Conservation (phyloP, 2,113 vertebrate genomes). For the Tyto alba region DNA sequence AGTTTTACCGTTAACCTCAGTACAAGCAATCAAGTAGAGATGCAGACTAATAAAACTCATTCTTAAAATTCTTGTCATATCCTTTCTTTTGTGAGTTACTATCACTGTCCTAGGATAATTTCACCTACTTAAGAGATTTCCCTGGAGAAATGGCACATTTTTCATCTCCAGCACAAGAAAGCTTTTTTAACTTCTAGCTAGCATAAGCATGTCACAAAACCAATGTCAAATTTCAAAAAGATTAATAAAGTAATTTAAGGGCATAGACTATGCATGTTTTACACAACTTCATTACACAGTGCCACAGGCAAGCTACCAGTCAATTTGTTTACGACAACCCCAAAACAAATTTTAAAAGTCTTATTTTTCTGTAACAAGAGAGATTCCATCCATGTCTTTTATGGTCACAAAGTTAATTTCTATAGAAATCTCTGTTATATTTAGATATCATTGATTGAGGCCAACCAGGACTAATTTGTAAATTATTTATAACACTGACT, state of each 20-base stretch:
- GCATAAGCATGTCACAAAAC: neutral
- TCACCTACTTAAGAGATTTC: constrained; percentile 18
- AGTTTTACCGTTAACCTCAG: neutral
- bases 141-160: neutral
- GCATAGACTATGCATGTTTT: neutral
- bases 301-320: neutral
- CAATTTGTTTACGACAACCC: neutral
- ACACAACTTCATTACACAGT: neutral
- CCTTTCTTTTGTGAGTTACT: neutral
- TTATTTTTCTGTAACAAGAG: neutral
- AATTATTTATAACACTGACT: constrained; percentile 37
- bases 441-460: neutral
- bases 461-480: neutral
- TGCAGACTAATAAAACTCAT: neutral
- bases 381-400: neutral
- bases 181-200: neutral
- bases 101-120: neutral
- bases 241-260: neutral
- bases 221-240: neutral
- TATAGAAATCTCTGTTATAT: neutral
- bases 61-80: constrained; percentile 13
- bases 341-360: neutral
- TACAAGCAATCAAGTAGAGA: neutral
- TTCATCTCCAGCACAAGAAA: neutral
- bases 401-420: neutral